Percentiles rank a stretch among this genome's conserved stretches.
phyloP scores from a whole-genome alignment of 2,888 invertebrate genomes.

The Pogonocherus hispidulus region DNA sequence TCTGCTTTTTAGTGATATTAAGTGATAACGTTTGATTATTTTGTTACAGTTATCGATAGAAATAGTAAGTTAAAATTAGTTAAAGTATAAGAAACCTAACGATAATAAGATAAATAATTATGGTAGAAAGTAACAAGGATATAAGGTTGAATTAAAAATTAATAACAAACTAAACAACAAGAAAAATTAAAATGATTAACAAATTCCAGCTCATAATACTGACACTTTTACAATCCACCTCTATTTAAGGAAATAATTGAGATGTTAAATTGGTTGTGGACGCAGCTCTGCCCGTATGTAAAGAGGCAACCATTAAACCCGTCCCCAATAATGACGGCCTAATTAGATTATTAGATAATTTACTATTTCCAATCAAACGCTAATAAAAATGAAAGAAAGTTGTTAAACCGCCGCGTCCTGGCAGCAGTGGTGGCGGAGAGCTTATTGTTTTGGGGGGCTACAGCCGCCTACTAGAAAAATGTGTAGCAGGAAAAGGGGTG shows the following conservation, averaged over 20 bases:
- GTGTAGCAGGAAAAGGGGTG: too few relatives aligned
- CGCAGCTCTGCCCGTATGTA: neutral
- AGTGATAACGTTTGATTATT: too few relatives aligned
- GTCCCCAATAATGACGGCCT: neutral
- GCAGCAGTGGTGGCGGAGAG: neutral
- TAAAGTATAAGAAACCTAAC: too few relatives aligned
- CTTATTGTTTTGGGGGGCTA: too few relatives aligned
- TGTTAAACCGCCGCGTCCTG: neutral
- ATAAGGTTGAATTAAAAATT: too few relatives aligned
- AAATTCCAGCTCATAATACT: neutral
- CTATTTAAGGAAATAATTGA: neutral
- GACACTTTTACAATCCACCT: neutral
- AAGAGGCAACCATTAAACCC: neutral
- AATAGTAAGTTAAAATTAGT: too few relatives aligned
- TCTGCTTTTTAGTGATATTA: too few relatives aligned
- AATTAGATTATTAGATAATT: slow-evolving; percentile 3
- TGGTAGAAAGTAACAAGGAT: too few relatives aligned
- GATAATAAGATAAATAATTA: too few relatives aligned
- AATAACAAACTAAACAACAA: too few relatives aligned
- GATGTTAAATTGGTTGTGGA: neutral
- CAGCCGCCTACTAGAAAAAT: too few relatives aligned
- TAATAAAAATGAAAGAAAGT: neutral
- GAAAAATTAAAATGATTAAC: neutral
- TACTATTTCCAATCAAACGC: neutral
- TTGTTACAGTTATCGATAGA: too few relatives aligned